phyloP scores from a whole-genome alignment of 1,140 invertebrate genomes.

The Drosophila kikkawai region DNA sequence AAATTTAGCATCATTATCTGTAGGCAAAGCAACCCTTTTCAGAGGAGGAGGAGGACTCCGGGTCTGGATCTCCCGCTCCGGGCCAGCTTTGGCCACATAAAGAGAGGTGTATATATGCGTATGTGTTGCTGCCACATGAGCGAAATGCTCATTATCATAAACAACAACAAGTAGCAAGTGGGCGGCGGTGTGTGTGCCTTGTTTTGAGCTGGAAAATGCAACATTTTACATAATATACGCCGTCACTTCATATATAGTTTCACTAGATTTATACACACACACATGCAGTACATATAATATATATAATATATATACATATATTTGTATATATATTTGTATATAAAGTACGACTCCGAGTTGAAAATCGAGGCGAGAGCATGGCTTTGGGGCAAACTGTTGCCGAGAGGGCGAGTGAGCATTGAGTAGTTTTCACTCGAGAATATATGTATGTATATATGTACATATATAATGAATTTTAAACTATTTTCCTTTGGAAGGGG shows the following conservation, averaged over 20 bases:
- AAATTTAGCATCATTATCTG: slow-evolving; percentile 83
- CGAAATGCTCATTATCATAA: slow-evolving; percentile 83
- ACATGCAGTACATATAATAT: slow-evolving; percentile 30
- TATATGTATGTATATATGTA: slow-evolving; percentile 44
- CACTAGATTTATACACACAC: slow-evolving; percentile 61
- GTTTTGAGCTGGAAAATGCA: slow-evolving; percentile 63
- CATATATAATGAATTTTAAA: slow-evolving; percentile 76
- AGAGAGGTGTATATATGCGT: slow-evolving; percentile 17
- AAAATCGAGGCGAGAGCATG: slow-evolving; percentile 28
- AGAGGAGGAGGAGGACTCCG: background rate
- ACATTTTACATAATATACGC: slow-evolving; percentile 81
- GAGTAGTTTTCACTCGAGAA: slow-evolving; percentile 36
- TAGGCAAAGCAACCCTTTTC: slow-evolving; percentile 32
- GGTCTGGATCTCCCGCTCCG: background rate
- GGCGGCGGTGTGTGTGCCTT: slow-evolving; percentile 23
- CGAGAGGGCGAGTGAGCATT: slow-evolving; percentile 3
- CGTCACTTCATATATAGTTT: slow-evolving; percentile 37
- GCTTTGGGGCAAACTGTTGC: slow-evolving; percentile 20
- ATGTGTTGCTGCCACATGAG: slow-evolving; percentile 57
- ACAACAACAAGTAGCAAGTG: slow-evolving; percentile 68
- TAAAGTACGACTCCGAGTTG: slow-evolving; percentile 40
- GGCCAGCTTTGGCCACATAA: background rate
- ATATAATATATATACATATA: slow-evolving; percentile 44
- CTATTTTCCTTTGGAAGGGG: slow-evolving; percentile 49
- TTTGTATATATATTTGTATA: slow-evolving; percentile 21